These are phyloP conservation scores for Dascyllus trimaculatus DNA, from an alignment of 2,113 vertebrate species.

Conservation along the genomic window DNA sequence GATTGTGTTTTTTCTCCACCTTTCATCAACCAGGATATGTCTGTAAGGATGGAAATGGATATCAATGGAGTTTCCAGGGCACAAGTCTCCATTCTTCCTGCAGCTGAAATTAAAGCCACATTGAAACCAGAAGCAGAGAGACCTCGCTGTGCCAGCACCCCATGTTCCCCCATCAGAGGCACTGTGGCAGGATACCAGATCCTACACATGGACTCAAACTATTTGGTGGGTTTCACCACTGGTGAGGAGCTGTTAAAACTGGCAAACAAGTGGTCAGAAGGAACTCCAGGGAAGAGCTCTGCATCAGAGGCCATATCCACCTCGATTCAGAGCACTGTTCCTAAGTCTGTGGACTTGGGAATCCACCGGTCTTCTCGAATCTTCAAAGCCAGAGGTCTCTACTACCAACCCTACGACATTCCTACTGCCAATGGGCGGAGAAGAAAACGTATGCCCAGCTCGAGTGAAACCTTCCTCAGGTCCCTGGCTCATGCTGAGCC, in stretches of 20 bases:
- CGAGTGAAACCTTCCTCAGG: constrained; percentile 92
- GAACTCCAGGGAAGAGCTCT: constrained; percentile 81
- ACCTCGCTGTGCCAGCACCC: constrained; percentile 95
- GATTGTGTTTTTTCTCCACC: background rate
- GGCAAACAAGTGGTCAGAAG: constrained; percentile 88
- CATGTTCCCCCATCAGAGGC: constrained; percentile 92
- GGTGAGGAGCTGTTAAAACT: constrained; percentile 96
- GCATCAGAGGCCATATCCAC: constrained; percentile 79
- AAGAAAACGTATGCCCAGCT: constrained; percentile 93
- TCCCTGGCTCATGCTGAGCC: constrained; percentile 86
- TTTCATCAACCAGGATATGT: constrained; percentile 73
- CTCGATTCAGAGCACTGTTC: constrained; percentile 74
- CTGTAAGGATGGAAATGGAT: constrained; percentile 93
- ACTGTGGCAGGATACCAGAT: constrained; percentile 94
- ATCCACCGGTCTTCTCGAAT: constrained; percentile 88
- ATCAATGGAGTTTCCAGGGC: constrained; percentile 90
- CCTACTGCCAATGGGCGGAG: constrained; percentile 90
- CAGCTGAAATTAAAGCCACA: constrained; percentile 86
- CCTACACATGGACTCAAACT: constrained; percentile 98
- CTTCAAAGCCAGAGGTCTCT: constrained; percentile 91
- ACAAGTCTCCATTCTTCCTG: constrained; percentile 85
- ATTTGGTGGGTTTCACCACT: constrained; percentile 95
- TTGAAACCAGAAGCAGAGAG: constrained; percentile 89
- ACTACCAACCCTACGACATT: constrained; percentile 96
- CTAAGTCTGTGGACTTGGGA: constrained; percentile 89